Evolutionary conservation across 2,797 vertebrate species (phyloP).

Genomic region (Hemibagrus guttatus): DNA sequence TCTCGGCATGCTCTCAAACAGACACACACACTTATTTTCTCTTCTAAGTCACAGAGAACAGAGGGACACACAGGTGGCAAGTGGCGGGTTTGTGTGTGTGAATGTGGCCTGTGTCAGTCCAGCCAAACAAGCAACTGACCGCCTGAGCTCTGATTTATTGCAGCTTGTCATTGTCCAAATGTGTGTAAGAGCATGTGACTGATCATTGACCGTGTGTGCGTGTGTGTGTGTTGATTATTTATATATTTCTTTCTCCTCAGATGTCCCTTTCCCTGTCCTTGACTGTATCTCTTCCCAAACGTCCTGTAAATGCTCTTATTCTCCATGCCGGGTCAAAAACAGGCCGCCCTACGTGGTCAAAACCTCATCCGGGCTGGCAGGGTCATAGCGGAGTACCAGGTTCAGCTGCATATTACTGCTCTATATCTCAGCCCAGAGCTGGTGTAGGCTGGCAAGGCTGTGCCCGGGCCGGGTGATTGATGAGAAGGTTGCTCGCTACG

Average conservation of each 20-base stretch:
- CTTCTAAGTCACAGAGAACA: constrained; percentile 38
- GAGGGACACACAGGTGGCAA: constrained; percentile 58
- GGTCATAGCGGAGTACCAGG: constrained; percentile 65
- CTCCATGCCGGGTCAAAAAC: constrained; percentile 41
- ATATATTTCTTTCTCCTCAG: constrained; percentile 15
- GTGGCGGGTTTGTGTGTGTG: constrained; percentile 34
- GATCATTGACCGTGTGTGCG: background rate
- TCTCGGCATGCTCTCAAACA: constrained; percentile 43
- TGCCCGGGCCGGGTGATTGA: constrained; percentile 69
- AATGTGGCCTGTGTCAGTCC: constrained; percentile 43
- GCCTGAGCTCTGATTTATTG: constrained; percentile 56
- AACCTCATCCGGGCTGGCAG: constrained; percentile 52
- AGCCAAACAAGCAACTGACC: constrained; percentile 51
- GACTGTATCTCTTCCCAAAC: constrained; percentile 33
- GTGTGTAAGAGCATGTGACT: constrained; percentile 23
- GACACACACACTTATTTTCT: constrained; percentile 4
- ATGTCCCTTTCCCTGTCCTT: constrained; percentile 36
- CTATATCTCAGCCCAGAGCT: constrained; percentile 47
- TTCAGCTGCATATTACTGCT: constrained; percentile 63
- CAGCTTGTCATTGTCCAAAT: constrained; percentile 30
- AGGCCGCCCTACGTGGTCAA: constrained; percentile 23
- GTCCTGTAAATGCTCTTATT: constrained; percentile 16
- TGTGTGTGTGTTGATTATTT: background rate
- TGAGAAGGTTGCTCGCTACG: constrained; percentile 71
- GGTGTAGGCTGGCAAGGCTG: constrained; percentile 35